Evolutionary conservation across 2,113 vertebrate species (phyloP), one percentile per base, ranked within the genome.

Genomic region (Eurystomus gularis): DNA sequence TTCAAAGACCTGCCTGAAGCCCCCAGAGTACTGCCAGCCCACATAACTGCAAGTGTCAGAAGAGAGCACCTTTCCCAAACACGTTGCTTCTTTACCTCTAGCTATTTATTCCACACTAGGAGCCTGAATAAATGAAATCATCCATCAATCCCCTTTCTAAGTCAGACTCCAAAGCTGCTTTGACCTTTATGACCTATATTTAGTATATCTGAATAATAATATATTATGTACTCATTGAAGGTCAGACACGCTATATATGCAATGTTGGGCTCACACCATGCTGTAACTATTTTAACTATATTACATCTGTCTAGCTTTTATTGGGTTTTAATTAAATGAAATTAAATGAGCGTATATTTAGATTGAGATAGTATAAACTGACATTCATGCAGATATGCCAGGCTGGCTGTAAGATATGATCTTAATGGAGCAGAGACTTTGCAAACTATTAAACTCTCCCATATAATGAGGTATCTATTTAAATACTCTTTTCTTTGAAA

Each of bases 301-400:
- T 96, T 97, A 96, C 95, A 97, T 98, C 96, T 97, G 96, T 97
- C 97, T 97, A 86, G 68, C 93, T 97, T 97, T 98, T 98, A 98
- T 98, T 97, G 97, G 94, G 94, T 97, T 98, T 98, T 98, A 98
- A 97, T 98, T 98, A 98, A 97, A 97, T 55, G 83, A 98, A 98
- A 98, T 97, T 95, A 87, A 96, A 97, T 91, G 88, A 95, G 87
- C 23, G 4, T 85, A 93, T 95, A 97, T 96, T 96, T 93, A 96
- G 95, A 94, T 82, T 37, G 91, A 97, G 97, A 95, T 94, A 92
- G 90, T 95, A 94, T 93, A 94, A 88, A 95, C 89, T 95, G 93
- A 97, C 93, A 95, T 93, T 94, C 83, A 90, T 33, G 87, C 76
- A 95, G 92, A 93, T 95, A 95, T 81, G 91, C 73, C 91, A 95